Evolutionary conservation across 2,113 vertebrate genomes (phyloP).

Genomic region (Lipotes vexillifer): DNA sequence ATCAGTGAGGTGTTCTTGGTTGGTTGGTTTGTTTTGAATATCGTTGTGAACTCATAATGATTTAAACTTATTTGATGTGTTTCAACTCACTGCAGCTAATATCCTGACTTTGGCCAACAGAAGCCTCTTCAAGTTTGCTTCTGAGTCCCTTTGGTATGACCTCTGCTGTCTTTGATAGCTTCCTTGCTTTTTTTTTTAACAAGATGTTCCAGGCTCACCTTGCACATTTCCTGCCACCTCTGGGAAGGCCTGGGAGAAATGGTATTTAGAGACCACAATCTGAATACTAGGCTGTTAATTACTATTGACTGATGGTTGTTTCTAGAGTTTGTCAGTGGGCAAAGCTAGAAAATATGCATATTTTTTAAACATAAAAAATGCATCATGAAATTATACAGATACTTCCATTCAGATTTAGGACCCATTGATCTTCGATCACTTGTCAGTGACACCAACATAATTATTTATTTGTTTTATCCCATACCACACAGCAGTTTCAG

Average conservation of each 20-base stretch:
- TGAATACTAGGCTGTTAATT: neutral
- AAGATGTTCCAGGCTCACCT: neutral
- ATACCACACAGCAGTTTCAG: neutral
- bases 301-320: neutral
- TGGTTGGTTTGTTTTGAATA: neutral
- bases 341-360: neutral
- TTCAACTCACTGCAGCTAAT: neutral
- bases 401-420: neutral
- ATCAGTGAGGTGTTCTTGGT: neutral
- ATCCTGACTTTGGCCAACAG: neutral
- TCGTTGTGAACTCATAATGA: neutral
- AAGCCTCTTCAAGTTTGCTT: neutral
- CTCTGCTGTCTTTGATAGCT: neutral
- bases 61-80: neutral
- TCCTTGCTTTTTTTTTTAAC: neutral
- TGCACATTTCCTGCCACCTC: neutral
- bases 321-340: neutral
- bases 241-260: neutral
- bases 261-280: neutral
- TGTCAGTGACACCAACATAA: neutral
- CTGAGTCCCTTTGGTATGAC: neutral
- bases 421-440: neutral
- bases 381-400: neutral
- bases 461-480: neutral
- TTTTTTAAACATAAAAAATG: neutral